A percentile compares a stretch with the other conserved stretches of the same genome.
Conservation (phyloP, 2,888 invertebrate species). For the Cactoblastis cactorum region DNA sequence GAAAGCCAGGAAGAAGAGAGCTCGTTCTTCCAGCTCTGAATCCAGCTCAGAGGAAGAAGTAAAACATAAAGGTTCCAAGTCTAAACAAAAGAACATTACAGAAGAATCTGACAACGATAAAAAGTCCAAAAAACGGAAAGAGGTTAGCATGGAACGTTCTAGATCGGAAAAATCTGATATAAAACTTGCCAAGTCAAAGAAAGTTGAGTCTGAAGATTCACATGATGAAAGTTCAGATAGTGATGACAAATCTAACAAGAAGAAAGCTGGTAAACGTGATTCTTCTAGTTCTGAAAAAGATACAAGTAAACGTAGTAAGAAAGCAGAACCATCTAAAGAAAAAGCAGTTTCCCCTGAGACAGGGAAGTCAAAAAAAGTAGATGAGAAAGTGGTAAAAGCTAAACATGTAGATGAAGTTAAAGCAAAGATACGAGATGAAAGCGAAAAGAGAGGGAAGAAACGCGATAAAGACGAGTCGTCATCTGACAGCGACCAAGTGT, state of each 20-base stretch:
- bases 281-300: constrained; percentile 69
- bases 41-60: constrained; percentile 76
- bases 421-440: constrained; percentile 79
- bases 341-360: constrained; percentile 60
- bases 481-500: constrained; percentile 70
- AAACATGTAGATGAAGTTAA: constrained; percentile 76
- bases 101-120: constrained; percentile 69
- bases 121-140: constrained; percentile 66
- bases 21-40: constrained; percentile 71
- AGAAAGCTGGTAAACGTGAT: constrained; percentile 68
- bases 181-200: constrained; percentile 58
- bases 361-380: constrained; percentile 52
- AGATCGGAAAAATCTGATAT: constrained; percentile 56
- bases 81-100: constrained; percentile 71
- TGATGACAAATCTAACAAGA: constrained; percentile 75
- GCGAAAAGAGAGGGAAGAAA: constrained; percentile 80
- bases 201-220: constrained; percentile 64
- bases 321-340: constrained; percentile 54
- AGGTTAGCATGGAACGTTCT: constrained; percentile 53
- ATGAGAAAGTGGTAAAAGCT: constrained; percentile 66
- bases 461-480: constrained; percentile 80
- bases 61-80: constrained; percentile 66
- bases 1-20: constrained; percentile 67
- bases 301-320: constrained; percentile 56
- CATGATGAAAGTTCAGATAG: constrained; percentile 68